phyloP scores from a whole-genome alignment of 1,140 invertebrate genomes.

The Saxidomus purpurata region DNA sequence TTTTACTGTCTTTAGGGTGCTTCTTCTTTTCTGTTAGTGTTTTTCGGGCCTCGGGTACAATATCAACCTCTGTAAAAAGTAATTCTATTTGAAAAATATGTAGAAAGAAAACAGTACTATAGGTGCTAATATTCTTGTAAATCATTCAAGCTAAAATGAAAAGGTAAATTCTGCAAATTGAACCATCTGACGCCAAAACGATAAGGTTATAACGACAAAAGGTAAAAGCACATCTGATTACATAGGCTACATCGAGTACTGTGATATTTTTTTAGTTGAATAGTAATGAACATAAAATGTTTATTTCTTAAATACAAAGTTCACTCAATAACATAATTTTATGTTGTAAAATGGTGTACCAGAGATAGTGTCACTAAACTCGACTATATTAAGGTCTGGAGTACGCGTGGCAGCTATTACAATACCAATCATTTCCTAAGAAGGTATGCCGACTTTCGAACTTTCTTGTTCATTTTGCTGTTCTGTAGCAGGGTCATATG shows the following conservation, averaged over 20 bases:
- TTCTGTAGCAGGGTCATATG: neutral
- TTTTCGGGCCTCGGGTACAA: neutral
- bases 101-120: neutral
- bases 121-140: too few species aligned
- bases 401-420: neutral
- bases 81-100: neutral
- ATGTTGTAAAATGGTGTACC: neutral
- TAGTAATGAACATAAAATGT: too few species aligned
- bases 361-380: conserved; percentile 5
- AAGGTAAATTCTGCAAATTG: too few species aligned
- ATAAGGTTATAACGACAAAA: too few species aligned
- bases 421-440: neutral
- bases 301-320: too few species aligned
- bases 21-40: neutral
- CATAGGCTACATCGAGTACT: too few species aligned
- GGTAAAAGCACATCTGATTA: too few species aligned
- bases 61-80: neutral
- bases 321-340: too few species aligned
- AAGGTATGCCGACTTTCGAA: neutral
- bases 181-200: too few species aligned
- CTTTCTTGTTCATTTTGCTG: neutral
- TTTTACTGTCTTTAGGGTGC: neutral
- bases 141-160: too few species aligned
- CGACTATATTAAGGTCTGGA: neutral
- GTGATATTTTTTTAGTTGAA: too few species aligned